Evolutionary conservation across 1,140 invertebrate species (phyloP).

Genomic region (Zeugodacus cucurbitae): DNA sequence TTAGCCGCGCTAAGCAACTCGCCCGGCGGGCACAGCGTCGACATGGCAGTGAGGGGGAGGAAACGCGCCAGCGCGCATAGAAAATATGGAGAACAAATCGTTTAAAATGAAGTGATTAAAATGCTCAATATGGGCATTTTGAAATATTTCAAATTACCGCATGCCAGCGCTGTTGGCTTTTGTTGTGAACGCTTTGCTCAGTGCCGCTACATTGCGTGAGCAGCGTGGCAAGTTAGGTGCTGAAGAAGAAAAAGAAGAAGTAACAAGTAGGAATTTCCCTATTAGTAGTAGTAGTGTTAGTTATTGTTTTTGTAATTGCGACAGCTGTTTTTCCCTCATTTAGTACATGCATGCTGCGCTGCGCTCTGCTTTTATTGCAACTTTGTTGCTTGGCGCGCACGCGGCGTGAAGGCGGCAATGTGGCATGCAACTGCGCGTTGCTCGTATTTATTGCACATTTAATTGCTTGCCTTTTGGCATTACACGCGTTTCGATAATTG

Average conservation of each 20-base stretch:
- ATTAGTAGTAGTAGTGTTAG: neutral
- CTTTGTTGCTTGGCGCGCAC: neutral
- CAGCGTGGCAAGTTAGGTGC: neutral
- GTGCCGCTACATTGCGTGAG: neutral
- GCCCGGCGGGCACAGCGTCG: neutral
- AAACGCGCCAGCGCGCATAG: neutral
- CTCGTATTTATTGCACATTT: constrained; percentile 35
- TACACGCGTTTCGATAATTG: constrained; percentile 24
- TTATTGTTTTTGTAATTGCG: neutral
- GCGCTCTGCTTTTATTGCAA: neutral
- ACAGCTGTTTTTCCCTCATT: neutral
- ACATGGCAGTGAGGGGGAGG: neutral
- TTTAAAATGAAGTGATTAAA: constrained; percentile 37
- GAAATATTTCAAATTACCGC: neutral
- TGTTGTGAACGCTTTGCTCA: neutral
- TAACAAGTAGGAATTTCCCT: neutral
- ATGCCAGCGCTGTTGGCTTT: neutral
- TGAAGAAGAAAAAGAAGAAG: neutral
- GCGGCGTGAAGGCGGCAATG: neutral
- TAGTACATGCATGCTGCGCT: neutral
- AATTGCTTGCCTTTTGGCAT: constrained; percentile 22
- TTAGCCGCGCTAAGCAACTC: neutral
- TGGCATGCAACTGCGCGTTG: neutral
- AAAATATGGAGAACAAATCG: constrained; percentile 38
- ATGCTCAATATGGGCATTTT: neutral